Percentiles rank a stretch among this genome's conserved stretches.
Evolutionary conservation across 2,113 vertebrate genomes (phyloP).

Genomic region (Heptranchias perlo): DNA sequence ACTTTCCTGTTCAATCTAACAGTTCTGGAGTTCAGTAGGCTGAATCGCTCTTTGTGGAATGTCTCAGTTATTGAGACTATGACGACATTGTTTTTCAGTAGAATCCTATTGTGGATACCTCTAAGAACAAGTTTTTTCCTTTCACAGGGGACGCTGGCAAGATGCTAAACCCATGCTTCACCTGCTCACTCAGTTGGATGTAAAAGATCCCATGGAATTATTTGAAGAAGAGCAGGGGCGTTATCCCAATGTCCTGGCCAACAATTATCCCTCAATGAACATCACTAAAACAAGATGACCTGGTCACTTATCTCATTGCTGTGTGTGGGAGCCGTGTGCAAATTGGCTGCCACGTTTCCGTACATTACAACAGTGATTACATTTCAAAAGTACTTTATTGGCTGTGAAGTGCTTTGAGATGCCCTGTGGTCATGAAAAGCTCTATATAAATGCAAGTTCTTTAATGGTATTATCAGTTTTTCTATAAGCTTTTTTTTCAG

Average conservation of each 20-base stretch:
- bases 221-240: background rate
- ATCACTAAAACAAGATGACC: background rate
- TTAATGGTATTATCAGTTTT: background rate
- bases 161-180: background rate
- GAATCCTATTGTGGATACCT: background rate
- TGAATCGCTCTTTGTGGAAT: background rate
- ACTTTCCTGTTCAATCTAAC: background rate
- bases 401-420: background rate
- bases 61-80: background rate
- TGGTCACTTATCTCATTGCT: background rate
- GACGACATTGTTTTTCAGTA: background rate
- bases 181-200: background rate
- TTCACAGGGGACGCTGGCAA: background rate
- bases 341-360: background rate
- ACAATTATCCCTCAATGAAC: background rate
- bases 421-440: background rate
- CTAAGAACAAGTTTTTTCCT: background rate
- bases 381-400: background rate
- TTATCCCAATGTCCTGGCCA: background rate
- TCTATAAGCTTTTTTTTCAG: background rate
- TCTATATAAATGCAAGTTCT: background rate
- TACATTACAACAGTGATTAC: background rate
- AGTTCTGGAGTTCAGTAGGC: background rate
- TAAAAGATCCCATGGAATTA: background rate
- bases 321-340: background rate